phyloP scores from a whole-genome alignment of 1,140 invertebrate species.

The Bombus confusus region DNA sequence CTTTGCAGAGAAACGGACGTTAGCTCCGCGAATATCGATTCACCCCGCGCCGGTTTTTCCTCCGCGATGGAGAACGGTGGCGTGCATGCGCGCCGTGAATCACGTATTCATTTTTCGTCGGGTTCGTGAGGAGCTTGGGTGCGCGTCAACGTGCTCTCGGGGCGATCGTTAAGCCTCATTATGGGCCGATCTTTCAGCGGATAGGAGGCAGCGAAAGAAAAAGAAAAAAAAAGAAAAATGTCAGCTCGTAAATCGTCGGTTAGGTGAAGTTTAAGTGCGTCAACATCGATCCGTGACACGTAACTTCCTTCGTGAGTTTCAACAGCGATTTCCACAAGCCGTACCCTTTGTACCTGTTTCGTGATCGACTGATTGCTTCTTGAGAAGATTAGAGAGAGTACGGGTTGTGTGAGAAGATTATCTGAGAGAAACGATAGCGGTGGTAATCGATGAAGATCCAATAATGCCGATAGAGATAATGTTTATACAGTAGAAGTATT shows the following conservation, averaged over 20 bases:
- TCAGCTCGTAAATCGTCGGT: constrained; percentile 65
- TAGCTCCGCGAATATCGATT: constrained; percentile 53
- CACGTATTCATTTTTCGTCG: constrained; percentile 76
- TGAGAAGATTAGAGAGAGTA: neutral
- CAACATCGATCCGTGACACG: constrained; percentile 39
- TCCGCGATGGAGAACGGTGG: constrained; percentile 54
- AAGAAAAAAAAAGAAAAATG: constrained; percentile 65
- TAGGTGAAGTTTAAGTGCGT: constrained; percentile 37
- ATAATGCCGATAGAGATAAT: neutral
- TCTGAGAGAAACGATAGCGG: neutral
- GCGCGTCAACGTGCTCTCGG: constrained; percentile 73
- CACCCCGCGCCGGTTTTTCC: constrained; percentile 32
- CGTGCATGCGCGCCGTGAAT: constrained; percentile 75
- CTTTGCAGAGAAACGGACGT: neutral
- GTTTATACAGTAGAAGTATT: too few relatives aligned
- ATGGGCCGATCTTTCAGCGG: constrained; percentile 72
- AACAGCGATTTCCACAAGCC: constrained; percentile 6
- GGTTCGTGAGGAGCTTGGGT: constrained; percentile 56
- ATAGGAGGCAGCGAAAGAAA: constrained; percentile 59
- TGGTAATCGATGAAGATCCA: constrained; percentile 11
- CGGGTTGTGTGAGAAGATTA: neutral
- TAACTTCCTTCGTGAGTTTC: neutral
- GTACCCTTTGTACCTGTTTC: neutral
- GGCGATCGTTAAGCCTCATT: constrained; percentile 77
- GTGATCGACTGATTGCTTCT: too few relatives aligned